Percentiles rank a stretch among this genome's conserved stretches.
phyloP scores from a whole-genome alignment of 2,797 vertebrate species.

The Hippoglossus hippoglossus region DNA sequence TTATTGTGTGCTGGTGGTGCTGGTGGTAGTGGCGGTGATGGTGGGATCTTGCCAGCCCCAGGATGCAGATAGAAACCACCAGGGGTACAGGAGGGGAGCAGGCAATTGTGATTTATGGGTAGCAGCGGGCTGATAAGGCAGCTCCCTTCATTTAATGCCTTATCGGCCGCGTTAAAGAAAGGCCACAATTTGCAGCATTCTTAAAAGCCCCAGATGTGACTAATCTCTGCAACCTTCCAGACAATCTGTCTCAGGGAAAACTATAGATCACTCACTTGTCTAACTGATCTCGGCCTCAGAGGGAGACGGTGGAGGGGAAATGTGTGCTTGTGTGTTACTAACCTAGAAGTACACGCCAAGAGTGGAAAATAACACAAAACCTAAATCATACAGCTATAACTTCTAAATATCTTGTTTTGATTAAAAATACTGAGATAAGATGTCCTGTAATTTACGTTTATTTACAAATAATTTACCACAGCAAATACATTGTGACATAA shows the following conservation, averaged over 20 bases:
- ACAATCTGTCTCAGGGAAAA: conserved; percentile 84
- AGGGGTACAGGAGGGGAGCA: conserved; percentile 84
- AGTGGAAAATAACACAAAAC: conserved; percentile 5
- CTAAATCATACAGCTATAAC: neutral
- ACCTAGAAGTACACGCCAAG: neutral
- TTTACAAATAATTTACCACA: no score
- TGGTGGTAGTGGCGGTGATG: conserved; percentile 71
- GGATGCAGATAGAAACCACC: conserved; percentile 87
- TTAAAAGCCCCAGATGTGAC: conserved; percentile 89
- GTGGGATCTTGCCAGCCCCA: conserved; percentile 81
- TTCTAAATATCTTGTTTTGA: neutral
- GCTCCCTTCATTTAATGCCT: conserved; percentile 89
- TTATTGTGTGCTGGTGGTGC: conserved; percentile 70
- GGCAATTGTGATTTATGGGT: conserved; percentile 90
- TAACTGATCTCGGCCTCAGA: conserved; percentile 70
- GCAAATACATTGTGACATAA: no score
- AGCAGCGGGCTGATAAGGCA: conserved; percentile 87
- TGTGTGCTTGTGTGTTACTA: conserved; percentile 17
- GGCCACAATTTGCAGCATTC: conserved; percentile 90
- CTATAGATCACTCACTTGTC: conserved; percentile 88
- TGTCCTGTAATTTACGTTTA: no score
- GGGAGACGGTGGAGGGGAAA: conserved; percentile 37
- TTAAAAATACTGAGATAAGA: neutral
- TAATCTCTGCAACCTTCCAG: conserved; percentile 89
- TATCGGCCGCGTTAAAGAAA: conserved; percentile 89